phyloP scores from a whole-genome alignment of 2,797 vertebrate genomes.

The Anabacerthia variegaticeps region DNA sequence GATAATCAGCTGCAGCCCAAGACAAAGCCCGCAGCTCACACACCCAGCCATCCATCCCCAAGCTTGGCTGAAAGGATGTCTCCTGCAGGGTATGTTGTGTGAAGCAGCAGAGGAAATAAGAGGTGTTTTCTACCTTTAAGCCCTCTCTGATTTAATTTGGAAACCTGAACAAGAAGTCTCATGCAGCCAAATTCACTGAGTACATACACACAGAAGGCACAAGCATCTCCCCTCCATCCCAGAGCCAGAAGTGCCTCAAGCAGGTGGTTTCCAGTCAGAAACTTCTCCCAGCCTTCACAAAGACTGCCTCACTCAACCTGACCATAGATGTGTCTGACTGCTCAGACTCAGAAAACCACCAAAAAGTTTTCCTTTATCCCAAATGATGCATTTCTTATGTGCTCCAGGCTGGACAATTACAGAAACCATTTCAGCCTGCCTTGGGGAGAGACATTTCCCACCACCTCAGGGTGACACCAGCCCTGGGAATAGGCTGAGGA shows the following conservation, averaged over 20 bases:
- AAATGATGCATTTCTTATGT: neutral
- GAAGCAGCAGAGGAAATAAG: slow-evolving; percentile 24
- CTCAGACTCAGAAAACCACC: neutral
- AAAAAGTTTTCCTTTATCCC: neutral
- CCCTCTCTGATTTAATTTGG: neutral
- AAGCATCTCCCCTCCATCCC: neutral
- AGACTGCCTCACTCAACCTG: neutral
- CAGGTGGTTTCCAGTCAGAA: neutral
- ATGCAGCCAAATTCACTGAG: neutral
- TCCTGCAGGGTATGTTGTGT: slow-evolving; percentile 23
- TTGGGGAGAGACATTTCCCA: neutral
- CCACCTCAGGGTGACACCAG: neutral
- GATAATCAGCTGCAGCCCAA: slow-evolving; percentile 20
- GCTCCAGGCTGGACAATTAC: neutral
- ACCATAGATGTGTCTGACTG: neutral
- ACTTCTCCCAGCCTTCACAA: neutral
- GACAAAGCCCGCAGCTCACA: slow-evolving; percentile 27
- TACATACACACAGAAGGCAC: neutral
- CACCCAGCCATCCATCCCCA: slow-evolving; percentile 17
- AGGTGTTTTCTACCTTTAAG: slow-evolving; percentile 21
- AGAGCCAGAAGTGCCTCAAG: neutral
- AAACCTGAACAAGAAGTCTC: neutral
- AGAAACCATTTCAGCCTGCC: neutral
- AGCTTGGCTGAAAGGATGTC: neutral
- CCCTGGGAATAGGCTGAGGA: neutral